Base-by-base conservation (phyloP, 1,140 invertebrate species). In the Neuroterus valhalla region DNA sequence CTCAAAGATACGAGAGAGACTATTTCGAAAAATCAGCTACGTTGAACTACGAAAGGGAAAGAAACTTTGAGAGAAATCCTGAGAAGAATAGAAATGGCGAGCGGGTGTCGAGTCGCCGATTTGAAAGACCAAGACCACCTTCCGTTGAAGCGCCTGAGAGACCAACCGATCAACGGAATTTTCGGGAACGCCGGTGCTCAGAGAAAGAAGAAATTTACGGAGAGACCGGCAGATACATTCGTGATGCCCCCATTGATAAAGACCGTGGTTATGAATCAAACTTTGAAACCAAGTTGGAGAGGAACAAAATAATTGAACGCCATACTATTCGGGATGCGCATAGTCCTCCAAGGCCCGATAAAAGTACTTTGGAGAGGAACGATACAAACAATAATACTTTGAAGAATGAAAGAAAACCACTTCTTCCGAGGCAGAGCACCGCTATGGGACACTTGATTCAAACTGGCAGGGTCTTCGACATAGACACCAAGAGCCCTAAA, bases 381-480 rank as follows among this genome's bases (percentile, higher is more conserved):
- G 92, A 93, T 42, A 89, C 89, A 23, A 93, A 92, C 80, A 92
- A 93, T 31, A 93, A 93, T 75, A 90, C 90, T 10, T 80, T 91
- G 70, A 88, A 87, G 19, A 79, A 81, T 0, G 84, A 88, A 0
- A 75, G 83, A 23, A 89, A 88, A 12, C 69, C 75, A 0, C 6
- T 81, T n/a, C 43, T 79, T 0, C 78, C 83, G 0, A 77, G 86
- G 15, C 87, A 87, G 23, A 77, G 82, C 8, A 86, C 81, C 1
- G 84, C 89, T 72, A 87, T 90, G 52, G 91, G 89, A 2, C 82
- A 87, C 17, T 10, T 85, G 15, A 80, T 81, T 5, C 86, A 87
- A 15, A 85, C 89, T 78, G 73, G 90, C 81, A 76, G 87, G 74
- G 75, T 88, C 76, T 81, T 90, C 83, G 78, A 91, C 78, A 71